Evolutionary conservation across 2,113 vertebrate genomes (phyloP).

Genomic region (Nematolebias whitei): DNA sequence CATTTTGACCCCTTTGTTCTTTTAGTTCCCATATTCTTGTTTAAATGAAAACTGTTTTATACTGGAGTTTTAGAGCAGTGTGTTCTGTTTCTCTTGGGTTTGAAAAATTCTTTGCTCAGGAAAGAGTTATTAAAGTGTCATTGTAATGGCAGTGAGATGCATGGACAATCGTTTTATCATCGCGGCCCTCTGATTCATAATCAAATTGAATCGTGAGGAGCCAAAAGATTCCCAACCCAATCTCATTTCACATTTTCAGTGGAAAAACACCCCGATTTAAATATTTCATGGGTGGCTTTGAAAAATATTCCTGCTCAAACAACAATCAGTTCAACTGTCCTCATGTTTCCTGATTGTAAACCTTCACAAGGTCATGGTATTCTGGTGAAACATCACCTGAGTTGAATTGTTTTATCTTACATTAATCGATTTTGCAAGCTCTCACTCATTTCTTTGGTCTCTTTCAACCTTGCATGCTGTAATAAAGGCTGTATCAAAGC

Average conservation of each 20-base stretch:
- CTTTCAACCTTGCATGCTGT: slow-evolving; percentile 20
- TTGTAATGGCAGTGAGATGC: too few relatives aligned
- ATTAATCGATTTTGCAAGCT: not conserved
- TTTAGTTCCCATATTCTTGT: too few relatives aligned
- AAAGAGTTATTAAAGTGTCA: too few relatives aligned
- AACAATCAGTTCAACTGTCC: slow-evolving; percentile 23
- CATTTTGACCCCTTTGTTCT: too few relatives aligned
- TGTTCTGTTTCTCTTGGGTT: too few relatives aligned
- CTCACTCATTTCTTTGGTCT: slow-evolving; percentile 17
- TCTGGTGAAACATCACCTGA: not conserved
- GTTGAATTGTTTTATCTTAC: not conserved
- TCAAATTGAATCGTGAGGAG: not conserved
- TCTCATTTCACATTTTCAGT: slow-evolving; percentile 24
- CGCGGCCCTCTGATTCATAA: too few relatives aligned
- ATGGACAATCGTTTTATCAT: not conserved
- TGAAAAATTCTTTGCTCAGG: too few relatives aligned
- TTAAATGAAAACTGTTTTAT: too few relatives aligned
- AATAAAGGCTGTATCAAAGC: slow-evolving; percentile 31
- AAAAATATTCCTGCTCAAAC: slow-evolving; percentile 20
- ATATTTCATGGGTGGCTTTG: slow-evolving; percentile 46
- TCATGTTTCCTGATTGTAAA: slow-evolving; percentile 1
- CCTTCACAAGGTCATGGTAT: not conserved
- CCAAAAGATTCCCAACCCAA: not conserved
- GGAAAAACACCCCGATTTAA: slow-evolving; percentile 31
- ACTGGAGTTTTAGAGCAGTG: too few relatives aligned